These are phyloP conservation scores for Oikopleura albicans DNA, from an alignment of 23 tunicate species.

Conservation along the genomic window DNA sequence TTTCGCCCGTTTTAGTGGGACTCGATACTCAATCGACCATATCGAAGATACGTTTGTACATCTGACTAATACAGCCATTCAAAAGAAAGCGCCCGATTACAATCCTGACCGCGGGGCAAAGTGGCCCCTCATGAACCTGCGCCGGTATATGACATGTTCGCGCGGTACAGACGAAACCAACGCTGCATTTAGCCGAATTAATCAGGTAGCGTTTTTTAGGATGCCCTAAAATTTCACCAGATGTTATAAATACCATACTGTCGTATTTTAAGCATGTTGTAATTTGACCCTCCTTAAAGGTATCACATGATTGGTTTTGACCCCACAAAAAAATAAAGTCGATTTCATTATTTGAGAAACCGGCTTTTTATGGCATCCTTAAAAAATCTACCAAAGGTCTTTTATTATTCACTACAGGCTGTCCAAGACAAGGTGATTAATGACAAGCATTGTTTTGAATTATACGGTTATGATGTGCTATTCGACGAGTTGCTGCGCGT, in stretches of 20 bases:
- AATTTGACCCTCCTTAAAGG: too few relatives aligned
- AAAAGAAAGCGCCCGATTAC: slow-evolving; percentile 90
- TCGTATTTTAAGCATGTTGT: too few relatives aligned
- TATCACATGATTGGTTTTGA: too few relatives aligned
- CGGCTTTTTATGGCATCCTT: too few relatives aligned
- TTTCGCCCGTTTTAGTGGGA: slow-evolving; percentile 69
- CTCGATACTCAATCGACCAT: slow-evolving; percentile 52
- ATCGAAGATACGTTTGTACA: slow-evolving; percentile 28
- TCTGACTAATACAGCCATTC: slow-evolving; percentile 77
- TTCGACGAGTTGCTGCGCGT: slow-evolving; percentile 52
- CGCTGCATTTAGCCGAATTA: background rate
- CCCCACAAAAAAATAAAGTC: too few relatives aligned
- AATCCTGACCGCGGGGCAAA: slow-evolving; percentile 36
- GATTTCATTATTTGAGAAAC: too few relatives aligned
- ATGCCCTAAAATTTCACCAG: too few relatives aligned
- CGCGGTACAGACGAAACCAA: background rate
- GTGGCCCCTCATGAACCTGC: background rate
- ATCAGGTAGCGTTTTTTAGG: too few relatives aligned
- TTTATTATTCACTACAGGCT: slow-evolving; percentile 28
- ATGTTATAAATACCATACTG: too few relatives aligned
- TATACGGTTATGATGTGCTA: slow-evolving; percentile 78
- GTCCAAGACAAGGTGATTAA: slow-evolving; percentile 78
- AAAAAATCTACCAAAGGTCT: too few relatives aligned
- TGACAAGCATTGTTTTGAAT: slow-evolving; percentile 88
- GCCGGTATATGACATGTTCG: background rate